Evolutionary conservation across 2,113 vertebrate species (phyloP).

Genomic region (Odontesthes bonariensis): DNA sequence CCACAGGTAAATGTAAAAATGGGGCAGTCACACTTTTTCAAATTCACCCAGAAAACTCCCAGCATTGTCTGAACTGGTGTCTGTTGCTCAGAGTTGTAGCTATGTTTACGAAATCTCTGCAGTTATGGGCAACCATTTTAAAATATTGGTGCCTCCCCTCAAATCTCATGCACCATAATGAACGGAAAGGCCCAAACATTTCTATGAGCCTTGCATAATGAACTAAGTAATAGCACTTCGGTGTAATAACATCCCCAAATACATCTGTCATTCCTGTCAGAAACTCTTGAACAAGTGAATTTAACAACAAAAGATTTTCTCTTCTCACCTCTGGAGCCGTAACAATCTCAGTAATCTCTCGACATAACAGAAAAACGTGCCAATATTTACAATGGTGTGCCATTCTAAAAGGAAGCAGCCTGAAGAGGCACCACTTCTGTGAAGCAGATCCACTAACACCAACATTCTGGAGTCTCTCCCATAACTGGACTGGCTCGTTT

Average conservation of each 20-base stretch:
- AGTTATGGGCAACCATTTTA: too few species aligned
- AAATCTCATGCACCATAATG: neutral
- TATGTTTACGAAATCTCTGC: neutral
- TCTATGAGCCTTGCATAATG: too few species aligned
- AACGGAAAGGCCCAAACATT: neutral
- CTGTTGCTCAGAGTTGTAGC: neutral
- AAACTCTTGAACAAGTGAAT: neutral
- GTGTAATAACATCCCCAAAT: neutral
- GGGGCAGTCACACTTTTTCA: too few species aligned
- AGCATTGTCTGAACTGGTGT: neutral
- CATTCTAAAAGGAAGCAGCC: too few species aligned
- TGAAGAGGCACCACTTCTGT: too few species aligned
- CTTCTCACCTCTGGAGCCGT: neutral
- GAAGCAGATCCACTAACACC: too few species aligned
- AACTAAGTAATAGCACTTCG: neutral
- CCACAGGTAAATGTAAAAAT: too few species aligned
- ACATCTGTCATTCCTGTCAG: neutral
- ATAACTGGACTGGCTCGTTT: too few species aligned
- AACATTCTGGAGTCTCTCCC: too few species aligned
- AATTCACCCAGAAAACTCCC: neutral
- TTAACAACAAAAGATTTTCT: neutral
- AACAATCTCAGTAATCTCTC: neutral
- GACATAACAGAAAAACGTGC: neutral
- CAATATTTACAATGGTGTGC: too few species aligned
- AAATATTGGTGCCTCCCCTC: neutral